Conservation (phyloP, 2,113 vertebrate species). For the Rhinoderma darwinii region DNA sequence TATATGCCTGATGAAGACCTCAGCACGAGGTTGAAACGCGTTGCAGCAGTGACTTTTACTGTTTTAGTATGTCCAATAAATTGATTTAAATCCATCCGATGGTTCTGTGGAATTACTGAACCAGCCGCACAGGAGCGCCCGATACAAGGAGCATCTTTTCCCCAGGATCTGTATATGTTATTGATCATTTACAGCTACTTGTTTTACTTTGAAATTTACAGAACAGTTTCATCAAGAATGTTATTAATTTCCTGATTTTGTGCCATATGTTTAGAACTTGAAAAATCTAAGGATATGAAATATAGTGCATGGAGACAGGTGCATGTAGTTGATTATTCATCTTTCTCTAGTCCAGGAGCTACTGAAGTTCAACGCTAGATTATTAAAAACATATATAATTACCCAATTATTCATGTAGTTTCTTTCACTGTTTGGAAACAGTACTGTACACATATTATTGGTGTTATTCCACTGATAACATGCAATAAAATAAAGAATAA, state of each 20-base stretch:
- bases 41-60: no score
- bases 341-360: not conserved
- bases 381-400: not conserved
- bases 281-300: not conserved
- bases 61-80: no score
- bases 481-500: not conserved
- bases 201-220: not conserved
- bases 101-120: no score
- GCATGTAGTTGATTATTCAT: not conserved
- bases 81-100: no score
- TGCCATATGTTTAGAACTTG: constrained; percentile 3
- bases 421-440: not conserved
- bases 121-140: no score
- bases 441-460: not conserved
- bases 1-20: no score
- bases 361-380: not conserved
- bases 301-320: not conserved
- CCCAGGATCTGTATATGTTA: not conserved
- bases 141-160: no score
- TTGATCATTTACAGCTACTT: not conserved
- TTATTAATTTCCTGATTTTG: not conserved
- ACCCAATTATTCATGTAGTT: constrained; percentile 2
- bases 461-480: constrained; percentile 20
- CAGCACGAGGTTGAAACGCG: no score
- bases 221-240: not conserved